phyloP scores from a whole-genome alignment of 2,888 invertebrate species.

The Drosophila maculinotata region DNA sequence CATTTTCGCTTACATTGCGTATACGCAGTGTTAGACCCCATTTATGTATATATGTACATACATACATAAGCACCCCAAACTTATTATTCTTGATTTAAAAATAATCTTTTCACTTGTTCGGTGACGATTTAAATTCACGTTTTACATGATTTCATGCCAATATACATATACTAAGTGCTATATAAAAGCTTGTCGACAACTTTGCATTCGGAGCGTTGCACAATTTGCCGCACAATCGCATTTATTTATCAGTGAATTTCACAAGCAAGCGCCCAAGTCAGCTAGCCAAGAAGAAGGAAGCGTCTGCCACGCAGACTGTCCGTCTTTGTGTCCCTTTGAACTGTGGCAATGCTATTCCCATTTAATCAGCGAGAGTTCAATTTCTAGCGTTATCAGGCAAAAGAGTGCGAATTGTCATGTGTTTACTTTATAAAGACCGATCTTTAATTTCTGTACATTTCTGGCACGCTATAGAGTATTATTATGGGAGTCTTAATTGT shows the following conservation, averaged over 20 bases:
- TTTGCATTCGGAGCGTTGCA: slow-evolving; percentile 73
- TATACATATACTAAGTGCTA: slow-evolving; percentile 41
- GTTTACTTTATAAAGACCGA: slow-evolving; percentile 49
- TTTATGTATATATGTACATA: slow-evolving; percentile 3
- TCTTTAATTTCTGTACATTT: slow-evolving; percentile 9
- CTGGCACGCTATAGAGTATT: background rate
- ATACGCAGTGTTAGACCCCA: slow-evolving; percentile 54
- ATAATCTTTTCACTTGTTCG: slow-evolving; percentile 46
- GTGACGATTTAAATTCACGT: slow-evolving; percentile 34
- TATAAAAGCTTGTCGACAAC: slow-evolving; percentile 69
- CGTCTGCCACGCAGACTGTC: slow-evolving; percentile 38
- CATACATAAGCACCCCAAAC: slow-evolving; percentile 12
- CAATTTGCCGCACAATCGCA: slow-evolving; percentile 79
- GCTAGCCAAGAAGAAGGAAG: slow-evolving; percentile 55
- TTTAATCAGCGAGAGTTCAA: slow-evolving; percentile 76
- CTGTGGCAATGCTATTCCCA: slow-evolving; percentile 66
- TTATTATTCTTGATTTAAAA: slow-evolving; percentile 34
- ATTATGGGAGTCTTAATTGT: background rate
- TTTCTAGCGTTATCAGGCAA: slow-evolving; percentile 58
- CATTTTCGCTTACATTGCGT: slow-evolving; percentile 52
- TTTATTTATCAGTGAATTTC: slow-evolving; percentile 75
- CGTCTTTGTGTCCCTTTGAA: slow-evolving; percentile 48
- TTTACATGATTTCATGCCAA: slow-evolving; percentile 35
- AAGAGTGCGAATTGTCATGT: slow-evolving; percentile 48
- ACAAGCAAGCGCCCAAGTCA: slow-evolving; percentile 41